These are phyloP conservation scores for Naso thynnoides DNA, from an alignment of 2,797 vertebrate species.

Conservation along the genomic window DNA sequence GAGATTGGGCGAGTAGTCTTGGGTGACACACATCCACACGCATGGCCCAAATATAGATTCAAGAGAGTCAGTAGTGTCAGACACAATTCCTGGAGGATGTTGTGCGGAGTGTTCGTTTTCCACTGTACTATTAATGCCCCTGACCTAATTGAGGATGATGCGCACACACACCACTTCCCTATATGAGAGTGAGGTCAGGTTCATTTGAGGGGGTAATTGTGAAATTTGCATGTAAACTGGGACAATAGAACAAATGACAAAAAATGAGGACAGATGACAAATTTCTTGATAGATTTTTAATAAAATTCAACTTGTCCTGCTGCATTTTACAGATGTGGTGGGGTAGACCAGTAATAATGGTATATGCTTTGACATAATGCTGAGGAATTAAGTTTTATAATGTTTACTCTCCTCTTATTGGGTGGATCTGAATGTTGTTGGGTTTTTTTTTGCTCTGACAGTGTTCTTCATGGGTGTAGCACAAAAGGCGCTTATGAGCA, in stretches of 20 bases:
- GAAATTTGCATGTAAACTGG: constrained; percentile 77
- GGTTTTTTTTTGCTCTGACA: constrained; percentile 19
- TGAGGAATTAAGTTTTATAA: constrained; percentile 2
- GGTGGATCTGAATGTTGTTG: not conserved
- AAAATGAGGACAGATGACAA: constrained; percentile 76
- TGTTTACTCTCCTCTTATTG: constrained; percentile 21
- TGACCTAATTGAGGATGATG: constrained; percentile 83
- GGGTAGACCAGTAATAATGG: constrained; percentile 7
- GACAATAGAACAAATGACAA: constrained; percentile 77
- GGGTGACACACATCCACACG: constrained; percentile 83
- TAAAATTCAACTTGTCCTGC: constrained; percentile 41
- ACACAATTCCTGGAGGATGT: constrained; percentile 81
- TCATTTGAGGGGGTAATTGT: constrained; percentile 82
- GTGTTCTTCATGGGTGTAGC: constrained; percentile 26
- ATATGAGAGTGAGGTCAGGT: constrained; percentile 78
- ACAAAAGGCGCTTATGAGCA: constrained; percentile 45
- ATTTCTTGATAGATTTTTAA: constrained; percentile 67
- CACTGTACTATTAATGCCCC: constrained; percentile 79
- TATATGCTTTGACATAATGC: not conserved
- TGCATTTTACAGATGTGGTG: constrained; percentile 21
- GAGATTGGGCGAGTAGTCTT: constrained; percentile 72
- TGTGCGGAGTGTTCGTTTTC: constrained; percentile 75
- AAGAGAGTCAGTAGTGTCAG: constrained; percentile 81
- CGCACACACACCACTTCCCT: constrained; percentile 65
- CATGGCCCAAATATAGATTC: constrained; percentile 85